A percentile compares a stretch with the other conserved stretches of the same genome.
Evolutionary conservation across 2,797 vertebrate genomes (phyloP).

Genomic region (Bryconaethiops microstoma): DNA sequence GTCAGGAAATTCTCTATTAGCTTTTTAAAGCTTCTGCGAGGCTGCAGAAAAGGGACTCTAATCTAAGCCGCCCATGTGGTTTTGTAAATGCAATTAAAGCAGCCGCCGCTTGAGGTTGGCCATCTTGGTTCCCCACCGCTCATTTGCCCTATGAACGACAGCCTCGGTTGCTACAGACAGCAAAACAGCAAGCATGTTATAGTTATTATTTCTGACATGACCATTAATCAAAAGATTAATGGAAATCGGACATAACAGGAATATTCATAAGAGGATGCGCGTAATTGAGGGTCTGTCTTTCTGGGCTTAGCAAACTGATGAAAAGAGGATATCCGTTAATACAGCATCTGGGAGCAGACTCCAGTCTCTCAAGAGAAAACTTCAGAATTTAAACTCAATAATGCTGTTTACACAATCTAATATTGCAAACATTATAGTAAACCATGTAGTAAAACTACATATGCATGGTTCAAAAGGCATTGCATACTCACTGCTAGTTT

Average conservation of each 20-base stretch:
- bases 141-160: conserved; percentile 39
- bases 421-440: neutral
- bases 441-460: neutral
- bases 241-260: conserved; percentile 42
- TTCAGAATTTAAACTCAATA: neutral
- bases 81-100: conserved; percentile 62
- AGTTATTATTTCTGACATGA: conserved; percentile 46
- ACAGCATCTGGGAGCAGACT: neutral
- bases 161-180: conserved; percentile 54
- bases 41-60: conserved; percentile 44
- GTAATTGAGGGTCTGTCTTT: conserved; percentile 20
- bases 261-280: neutral
- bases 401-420: neutral
- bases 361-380: neutral
- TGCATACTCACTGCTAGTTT: conserved; percentile 27
- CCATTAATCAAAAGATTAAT: conserved; percentile 60
- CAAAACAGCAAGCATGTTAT: conserved; percentile 55
- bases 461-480: conserved; percentile 19
- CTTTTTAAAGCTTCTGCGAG: conserved; percentile 63
- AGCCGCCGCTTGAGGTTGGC: conserved; percentile 52
- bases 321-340: conserved; percentile 22
- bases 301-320: conserved; percentile 9
- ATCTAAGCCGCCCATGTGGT: conserved; percentile 57
- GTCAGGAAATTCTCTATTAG: conserved; percentile 68
- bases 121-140: conserved; percentile 45